phyloP scores from a whole-genome alignment of 2,113 vertebrate species.

The Rhineura floridana region DNA sequence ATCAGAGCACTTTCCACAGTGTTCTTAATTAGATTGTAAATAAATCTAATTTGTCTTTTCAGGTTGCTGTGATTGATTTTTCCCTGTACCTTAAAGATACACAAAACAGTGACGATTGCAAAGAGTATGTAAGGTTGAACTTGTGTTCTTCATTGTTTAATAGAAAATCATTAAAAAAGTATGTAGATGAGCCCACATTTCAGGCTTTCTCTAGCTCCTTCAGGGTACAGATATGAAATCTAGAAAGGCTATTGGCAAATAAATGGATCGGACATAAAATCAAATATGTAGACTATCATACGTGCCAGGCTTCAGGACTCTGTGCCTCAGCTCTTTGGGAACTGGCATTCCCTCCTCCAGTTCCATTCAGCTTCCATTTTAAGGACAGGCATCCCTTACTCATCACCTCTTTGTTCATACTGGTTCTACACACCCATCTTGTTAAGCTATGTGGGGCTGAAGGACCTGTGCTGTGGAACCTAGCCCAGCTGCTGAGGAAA shows the following conservation, averaged over 20 bases:
- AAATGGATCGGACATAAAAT: not conserved
- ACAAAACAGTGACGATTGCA: conserved; percentile 78
- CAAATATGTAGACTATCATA: not conserved
- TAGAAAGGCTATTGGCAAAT: conserved; percentile 18
- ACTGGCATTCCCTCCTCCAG: too few species aligned
- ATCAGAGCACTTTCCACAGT: not conserved
- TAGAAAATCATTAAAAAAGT: conserved; percentile 1
- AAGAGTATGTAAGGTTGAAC: conserved; percentile 84
- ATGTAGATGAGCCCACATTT: not conserved
- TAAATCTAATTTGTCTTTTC: conserved; percentile 48
- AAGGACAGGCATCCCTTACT: too few species aligned
- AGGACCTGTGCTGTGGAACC: too few species aligned
- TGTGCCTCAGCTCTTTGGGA: too few species aligned
- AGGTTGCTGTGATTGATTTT: conserved; percentile 98
- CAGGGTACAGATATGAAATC: not conserved
- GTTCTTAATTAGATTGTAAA: not conserved
- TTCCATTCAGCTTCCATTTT: too few species aligned
- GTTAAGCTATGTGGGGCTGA: too few species aligned
- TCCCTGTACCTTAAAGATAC: conserved; percentile 94
- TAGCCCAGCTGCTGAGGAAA: too few species aligned
- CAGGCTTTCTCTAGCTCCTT: not conserved
- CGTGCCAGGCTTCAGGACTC: not conserved
- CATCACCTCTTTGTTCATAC: too few species aligned
- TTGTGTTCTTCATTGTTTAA: not conserved
- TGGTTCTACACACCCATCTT: too few species aligned